Base-by-base conservation (phyloP, 1,140 invertebrate species). In the Hestina assimilis region DNA sequence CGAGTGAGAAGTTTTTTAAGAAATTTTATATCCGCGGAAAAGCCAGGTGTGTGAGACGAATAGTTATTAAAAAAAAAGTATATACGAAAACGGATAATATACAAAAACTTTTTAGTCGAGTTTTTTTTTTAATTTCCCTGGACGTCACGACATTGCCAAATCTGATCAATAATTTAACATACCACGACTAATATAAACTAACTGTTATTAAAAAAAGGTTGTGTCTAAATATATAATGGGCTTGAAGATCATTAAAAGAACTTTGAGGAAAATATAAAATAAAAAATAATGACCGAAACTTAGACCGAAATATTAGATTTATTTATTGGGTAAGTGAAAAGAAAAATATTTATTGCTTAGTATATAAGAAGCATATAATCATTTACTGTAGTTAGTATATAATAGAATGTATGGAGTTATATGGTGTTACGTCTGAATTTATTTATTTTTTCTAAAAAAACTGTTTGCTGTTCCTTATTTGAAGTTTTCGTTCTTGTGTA, bases 271-370 rank as follows among this genome's bases (percentile, higher is more conserved):
- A 65, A 35, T n/a, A n/a, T 38, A 35, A 40, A 40, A 51, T 38
- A 54, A 63, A 54, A 59, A 59, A 66, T 67, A n/a, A n/a, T 67
- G 66, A 66, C 66, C 65, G 68, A 76, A 67, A 69, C 43, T 70
- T 76, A 78, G 73, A 60, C n/a, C 52, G 64, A 74, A 80, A 78
- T 74, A 73, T 75, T 79, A 82, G 79, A 79, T 75, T 75, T 83
- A 83, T 79, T 77, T 83, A 83, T 72, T 61, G 38, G 55, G 51
- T 78, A 74, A 81, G 74, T 61, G 66, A 65, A 80, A 79, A 79
- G 72, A 79, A 78, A 81, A 78, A 83, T 81, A 83, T 83, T 81
- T 83, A 81, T 83, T 81, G 73, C 68, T 41, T 81, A 80, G 76
- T 55, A 52, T 33, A 26, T 81, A 83, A 80, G 77, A 58, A 46